Percentiles rank a stretch among this genome's conserved stretches.
Evolutionary conservation across 2,888 invertebrate genomes (phyloP).

Genomic region (Rotaria magnacalcarata): DNA sequence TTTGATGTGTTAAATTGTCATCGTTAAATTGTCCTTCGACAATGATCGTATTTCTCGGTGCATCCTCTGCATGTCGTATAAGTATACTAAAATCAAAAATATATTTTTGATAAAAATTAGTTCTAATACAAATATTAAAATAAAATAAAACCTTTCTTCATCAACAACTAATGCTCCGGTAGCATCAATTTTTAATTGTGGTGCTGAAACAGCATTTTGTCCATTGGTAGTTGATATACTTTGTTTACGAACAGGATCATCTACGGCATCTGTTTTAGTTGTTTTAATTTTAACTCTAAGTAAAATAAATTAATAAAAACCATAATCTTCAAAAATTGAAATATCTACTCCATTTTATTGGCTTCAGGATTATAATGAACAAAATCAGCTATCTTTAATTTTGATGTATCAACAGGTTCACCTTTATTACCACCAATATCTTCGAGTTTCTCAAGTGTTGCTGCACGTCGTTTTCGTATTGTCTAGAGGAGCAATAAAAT

Average conservation of each 20-base stretch:
- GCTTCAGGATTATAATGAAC: not conserved
- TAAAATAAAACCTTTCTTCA: constrained; percentile 53
- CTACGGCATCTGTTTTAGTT: not conserved
- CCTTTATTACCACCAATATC: not conserved
- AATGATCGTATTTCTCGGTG: constrained; percentile 4
- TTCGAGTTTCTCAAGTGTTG: not conserved
- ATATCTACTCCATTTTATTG: not conserved
- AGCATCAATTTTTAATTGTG: constrained; percentile 56
- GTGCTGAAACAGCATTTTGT: constrained; percentile 48
- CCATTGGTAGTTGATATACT: not conserved
- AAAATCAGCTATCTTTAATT: not conserved
- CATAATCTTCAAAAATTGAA: too few relatives aligned
- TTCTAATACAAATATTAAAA: not conserved
- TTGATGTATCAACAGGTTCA: not conserved
- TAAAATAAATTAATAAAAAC: not conserved
- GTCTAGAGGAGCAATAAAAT: not conserved
- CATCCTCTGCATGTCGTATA: not conserved
- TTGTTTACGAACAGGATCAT: not conserved
- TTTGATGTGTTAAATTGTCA: constrained; percentile 45
- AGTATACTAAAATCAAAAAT: not conserved
- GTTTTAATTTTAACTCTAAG: not conserved
- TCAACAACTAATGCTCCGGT: constrained; percentile 58
- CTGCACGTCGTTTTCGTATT: constrained; percentile 8
- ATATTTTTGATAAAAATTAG: not conserved
- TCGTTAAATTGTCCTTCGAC: constrained; percentile 36